Evolutionary conservation across 2,113 vertebrate species (phyloP).

Genomic region (Ondatra zibethicus): DNA sequence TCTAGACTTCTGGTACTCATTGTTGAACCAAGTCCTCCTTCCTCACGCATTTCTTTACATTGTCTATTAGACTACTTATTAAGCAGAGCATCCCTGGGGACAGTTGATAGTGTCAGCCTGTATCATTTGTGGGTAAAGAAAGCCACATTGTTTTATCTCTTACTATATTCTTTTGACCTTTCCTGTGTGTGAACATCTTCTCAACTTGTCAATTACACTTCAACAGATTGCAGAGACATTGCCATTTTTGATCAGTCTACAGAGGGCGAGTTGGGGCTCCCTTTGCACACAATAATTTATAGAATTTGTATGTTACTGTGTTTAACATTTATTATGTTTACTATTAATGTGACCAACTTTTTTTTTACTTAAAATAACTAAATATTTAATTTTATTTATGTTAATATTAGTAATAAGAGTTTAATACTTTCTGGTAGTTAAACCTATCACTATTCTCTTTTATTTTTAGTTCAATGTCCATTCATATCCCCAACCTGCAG

Average conservation of each 20-base stretch:
- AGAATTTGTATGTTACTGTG: not conserved
- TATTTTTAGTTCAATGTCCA: not conserved
- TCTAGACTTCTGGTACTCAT: not conserved
- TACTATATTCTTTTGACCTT: not conserved
- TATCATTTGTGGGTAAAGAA: not conserved
- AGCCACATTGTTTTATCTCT: not conserved
- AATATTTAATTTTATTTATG: conserved; percentile 1
- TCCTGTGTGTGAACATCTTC: not conserved
- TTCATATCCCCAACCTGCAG: not conserved
- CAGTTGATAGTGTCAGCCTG: not conserved
- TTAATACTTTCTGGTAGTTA: not conserved
- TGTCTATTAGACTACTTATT: not conserved
- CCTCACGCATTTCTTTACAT: not conserved
- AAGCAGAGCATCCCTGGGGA: not conserved
- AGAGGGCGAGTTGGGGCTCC: not conserved
- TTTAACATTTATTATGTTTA: not conserved
- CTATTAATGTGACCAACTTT: not conserved
- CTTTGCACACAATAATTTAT: not conserved
- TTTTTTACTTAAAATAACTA: conserved; percentile 25
- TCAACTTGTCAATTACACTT: not conserved
- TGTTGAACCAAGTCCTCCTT: not conserved
- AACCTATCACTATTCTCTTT: not conserved
- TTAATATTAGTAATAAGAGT: not conserved
- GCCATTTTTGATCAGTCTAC: not conserved
- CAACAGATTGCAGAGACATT: not conserved